Evolutionary conservation across 1,140 invertebrate genomes (phyloP).

Genomic region (Triops cancriformis): DNA sequence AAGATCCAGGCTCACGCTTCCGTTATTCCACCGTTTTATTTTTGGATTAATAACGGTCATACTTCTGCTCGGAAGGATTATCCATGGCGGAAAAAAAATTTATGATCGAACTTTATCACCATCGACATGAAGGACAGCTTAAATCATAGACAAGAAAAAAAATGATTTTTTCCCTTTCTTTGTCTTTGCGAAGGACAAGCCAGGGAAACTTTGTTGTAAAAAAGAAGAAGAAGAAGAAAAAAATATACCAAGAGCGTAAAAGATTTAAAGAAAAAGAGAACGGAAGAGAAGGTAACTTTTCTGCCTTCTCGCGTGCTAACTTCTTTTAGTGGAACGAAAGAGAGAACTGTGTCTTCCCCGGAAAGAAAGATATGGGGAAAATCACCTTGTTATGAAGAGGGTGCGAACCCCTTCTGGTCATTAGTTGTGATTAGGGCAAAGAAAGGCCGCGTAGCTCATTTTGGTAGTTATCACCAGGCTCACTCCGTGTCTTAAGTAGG

Average conservation of each 20-base stretch:
- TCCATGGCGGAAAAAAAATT: neutral
- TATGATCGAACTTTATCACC: neutral
- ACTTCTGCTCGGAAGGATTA: neutral
- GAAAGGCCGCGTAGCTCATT: neutral
- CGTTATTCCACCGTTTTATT: neutral
- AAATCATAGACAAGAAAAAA: neutral
- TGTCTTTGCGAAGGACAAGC: too few species aligned
- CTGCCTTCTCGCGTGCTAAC: too few species aligned
- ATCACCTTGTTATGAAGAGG: neutral
- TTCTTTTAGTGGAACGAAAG: too few species aligned
- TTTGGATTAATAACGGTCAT: neutral
- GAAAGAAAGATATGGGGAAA: neutral
- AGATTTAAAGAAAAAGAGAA: too few species aligned
- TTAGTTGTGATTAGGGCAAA: neutral
- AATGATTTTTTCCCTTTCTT: too few species aligned
- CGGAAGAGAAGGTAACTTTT: too few species aligned
- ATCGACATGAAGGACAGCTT: neutral
- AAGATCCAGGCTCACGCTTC: neutral
- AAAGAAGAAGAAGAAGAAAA: too few species aligned
- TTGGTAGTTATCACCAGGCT: neutral
- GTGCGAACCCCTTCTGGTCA: slow-evolving; percentile 2
- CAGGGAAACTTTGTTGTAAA: too few species aligned
- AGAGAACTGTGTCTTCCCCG: too few species aligned
- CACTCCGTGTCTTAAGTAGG: neutral
- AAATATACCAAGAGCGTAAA: too few species aligned